Conservation (phyloP, 2,888 invertebrate genomes). For the Caenorhabditis sulstoni region DNA sequence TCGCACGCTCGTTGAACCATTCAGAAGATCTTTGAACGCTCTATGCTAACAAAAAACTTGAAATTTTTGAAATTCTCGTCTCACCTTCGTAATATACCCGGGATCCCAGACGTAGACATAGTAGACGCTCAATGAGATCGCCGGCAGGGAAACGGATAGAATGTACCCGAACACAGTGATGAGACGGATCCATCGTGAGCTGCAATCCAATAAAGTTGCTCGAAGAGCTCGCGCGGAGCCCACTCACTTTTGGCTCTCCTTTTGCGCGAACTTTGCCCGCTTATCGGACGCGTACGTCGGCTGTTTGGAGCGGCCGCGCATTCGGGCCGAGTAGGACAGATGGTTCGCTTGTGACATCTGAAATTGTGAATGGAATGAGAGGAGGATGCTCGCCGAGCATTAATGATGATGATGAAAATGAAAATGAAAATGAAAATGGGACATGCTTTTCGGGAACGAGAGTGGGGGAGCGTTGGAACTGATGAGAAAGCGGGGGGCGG, state of each 20-base stretch:
- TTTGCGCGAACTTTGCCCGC: constrained; percentile 71
- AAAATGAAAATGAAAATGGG: too few relatives aligned
- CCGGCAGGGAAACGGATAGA: constrained; percentile 76
- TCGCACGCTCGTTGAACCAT: too few relatives aligned
- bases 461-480: neutral
- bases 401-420: too few relatives aligned
- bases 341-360: constrained; percentile 62
- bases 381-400: too few relatives aligned
- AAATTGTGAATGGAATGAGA: constrained; percentile 15
- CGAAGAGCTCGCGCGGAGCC: too few relatives aligned
- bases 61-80: too few relatives aligned
- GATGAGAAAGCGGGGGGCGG: too few relatives aligned
- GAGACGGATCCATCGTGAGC: constrained; percentile 75
- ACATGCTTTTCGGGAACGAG: too few relatives aligned
- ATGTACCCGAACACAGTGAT: constrained; percentile 78
- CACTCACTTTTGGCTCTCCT: constrained; percentile 68
- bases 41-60: too few relatives aligned
- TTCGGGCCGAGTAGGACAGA: constrained; percentile 63
- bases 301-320: constrained; percentile 66
- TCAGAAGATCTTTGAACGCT: too few relatives aligned
- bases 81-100: constrained; percentile 55
- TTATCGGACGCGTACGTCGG: constrained; percentile 74
- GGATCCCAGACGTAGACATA: constrained; percentile 78
- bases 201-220: neutral
- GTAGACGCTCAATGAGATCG: constrained; percentile 74